Evolutionary conservation across 2,888 invertebrate genomes (phyloP), one percentile per base, ranked within the genome.

Genomic region (Corythucha ciliata): DNA sequence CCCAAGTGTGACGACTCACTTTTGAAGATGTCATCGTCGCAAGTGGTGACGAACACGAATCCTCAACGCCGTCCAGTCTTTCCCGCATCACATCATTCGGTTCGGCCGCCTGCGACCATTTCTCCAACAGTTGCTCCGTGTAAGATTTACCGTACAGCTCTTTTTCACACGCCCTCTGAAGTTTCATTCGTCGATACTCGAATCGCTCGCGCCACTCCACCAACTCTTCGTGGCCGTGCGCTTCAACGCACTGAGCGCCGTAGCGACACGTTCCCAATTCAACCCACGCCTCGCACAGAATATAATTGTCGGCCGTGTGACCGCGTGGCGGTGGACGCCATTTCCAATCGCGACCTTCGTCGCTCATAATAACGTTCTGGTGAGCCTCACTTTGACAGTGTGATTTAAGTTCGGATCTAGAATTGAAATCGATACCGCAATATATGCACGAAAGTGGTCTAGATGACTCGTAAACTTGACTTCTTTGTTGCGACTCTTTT

Each of bases 131-230:
- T 62, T 79, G 77, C 63, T 82, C 81, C 1, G 74, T 73, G 62
- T 71, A 72, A 0, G 70, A 65, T 55, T 69, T 69, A 47, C 81
- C 81, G 65, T 77, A 79, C n/a, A 80, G 68, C 64, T 79, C 77
- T 62, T 79, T 78, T 59, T 81, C 80, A 62, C 75, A 76, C 5
- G 80, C 80, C 58, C 75, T 70, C 63, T 77, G 74, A 52, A 78
- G 65, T 58, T 75, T 74, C 75, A 76, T 78, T 58, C 74, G 71
- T 18, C 80, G 70, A 63, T 80, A 79, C 39, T 79, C 77, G 65
- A 81, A 82, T 51, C 83, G 68, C 59, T 80, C 78, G 60, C 77
- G 76, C 84, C 85, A 84, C 66, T 84, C 83, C 21, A 74, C 72
- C 7, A 84, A 67, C 65, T 85, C 85, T 41, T 77, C 79, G 20